A percentile compares a stretch with the other conserved stretches of the same genome.
Evolutionary conservation across 2,113 vertebrate genomes (phyloP).

Genomic region (Ceratotherium simum): DNA sequence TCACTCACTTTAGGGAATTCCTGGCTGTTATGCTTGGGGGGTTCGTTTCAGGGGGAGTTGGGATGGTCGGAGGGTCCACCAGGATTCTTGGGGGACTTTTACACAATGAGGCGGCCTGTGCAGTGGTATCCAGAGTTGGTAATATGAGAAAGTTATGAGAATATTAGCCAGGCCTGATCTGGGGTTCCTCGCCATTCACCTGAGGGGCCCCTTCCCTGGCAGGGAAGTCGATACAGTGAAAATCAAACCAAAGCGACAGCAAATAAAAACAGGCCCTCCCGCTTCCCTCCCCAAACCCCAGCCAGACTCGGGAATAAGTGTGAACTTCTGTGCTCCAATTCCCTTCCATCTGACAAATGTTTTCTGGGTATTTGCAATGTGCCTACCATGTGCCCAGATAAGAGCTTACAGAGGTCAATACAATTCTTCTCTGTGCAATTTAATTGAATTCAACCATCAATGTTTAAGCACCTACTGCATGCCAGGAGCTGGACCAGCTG

Average conservation of each 20-base stretch:
- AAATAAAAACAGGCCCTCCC: constrained; percentile 71
- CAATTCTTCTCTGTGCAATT: rapidly evolving
- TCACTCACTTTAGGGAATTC: constrained; percentile 48
- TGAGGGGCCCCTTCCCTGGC: constrained; percentile 66
- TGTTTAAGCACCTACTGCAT: background rate
- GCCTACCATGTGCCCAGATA: rapidly evolving
- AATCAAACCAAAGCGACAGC: constrained; percentile 73
- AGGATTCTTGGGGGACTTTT: constrained; percentile 54
- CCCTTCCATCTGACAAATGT: background rate
- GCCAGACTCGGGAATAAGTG: background rate
- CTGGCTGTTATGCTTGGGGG: constrained; percentile 34
- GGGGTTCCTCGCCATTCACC: constrained; percentile 79
- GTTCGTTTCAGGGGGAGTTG: background rate
- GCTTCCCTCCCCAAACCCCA: background rate
- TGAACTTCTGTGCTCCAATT: background rate
- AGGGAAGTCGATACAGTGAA: constrained; percentile 71
- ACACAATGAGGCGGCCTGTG: constrained; percentile 75
- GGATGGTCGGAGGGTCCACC: constrained; percentile 58
- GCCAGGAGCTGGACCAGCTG: background rate
- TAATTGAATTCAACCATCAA: rapidly evolving
- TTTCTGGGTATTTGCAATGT: rapidly evolving
- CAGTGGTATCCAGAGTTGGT: constrained; percentile 48
- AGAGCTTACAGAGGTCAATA: background rate
- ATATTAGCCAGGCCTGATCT: constrained; percentile 82
- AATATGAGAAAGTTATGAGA: constrained; percentile 79